Conservation (phyloP, 2,113 vertebrate genomes). For the Sebastes fasciatus region DNA sequence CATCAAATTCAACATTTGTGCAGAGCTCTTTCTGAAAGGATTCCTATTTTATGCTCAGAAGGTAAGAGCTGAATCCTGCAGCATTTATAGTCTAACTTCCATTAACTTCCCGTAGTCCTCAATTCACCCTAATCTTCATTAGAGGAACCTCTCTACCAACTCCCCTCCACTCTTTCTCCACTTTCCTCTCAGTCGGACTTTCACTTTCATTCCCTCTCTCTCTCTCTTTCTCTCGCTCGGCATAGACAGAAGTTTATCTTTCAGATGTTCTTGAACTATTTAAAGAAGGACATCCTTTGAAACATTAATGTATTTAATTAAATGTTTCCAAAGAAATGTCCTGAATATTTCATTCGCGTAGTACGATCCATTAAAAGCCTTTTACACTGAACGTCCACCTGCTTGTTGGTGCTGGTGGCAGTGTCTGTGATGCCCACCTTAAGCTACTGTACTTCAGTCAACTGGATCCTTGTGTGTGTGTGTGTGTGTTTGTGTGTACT, state of each 20-base stretch:
- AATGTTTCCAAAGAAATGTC: constrained; percentile 68
- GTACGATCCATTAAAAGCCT: constrained; percentile 68
- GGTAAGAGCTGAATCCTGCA: constrained; percentile 4
- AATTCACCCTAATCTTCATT: constrained; percentile 32
- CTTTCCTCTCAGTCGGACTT: constrained; percentile 8
- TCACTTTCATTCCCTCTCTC: constrained; percentile 10
- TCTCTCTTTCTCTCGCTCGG: neutral
- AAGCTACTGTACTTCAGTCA: constrained; percentile 3
- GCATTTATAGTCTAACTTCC: constrained; percentile 34
- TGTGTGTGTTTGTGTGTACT: constrained; percentile 1
- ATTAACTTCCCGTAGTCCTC: constrained; percentile 44
- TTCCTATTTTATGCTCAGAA: constrained; percentile 5
- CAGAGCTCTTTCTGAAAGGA: constrained; percentile 8
- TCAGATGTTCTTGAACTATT: constrained; percentile 69
- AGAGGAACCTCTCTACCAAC: constrained; percentile 11
- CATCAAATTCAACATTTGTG: constrained; percentile 29
- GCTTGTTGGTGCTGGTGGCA: neutral
- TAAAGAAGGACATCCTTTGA: constrained; percentile 58
- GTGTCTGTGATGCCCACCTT: constrained; percentile 22
- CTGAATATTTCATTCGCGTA: constrained; percentile 71
- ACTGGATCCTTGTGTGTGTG: neutral
- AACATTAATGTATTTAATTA: constrained; percentile 75
- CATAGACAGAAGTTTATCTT: constrained; percentile 64
- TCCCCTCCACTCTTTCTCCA: neutral
- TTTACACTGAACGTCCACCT: constrained; percentile 46